Evolutionary conservation across 2,113 vertebrate genomes (phyloP).

Genomic region (Phyllopteryx taeniolatus): DNA sequence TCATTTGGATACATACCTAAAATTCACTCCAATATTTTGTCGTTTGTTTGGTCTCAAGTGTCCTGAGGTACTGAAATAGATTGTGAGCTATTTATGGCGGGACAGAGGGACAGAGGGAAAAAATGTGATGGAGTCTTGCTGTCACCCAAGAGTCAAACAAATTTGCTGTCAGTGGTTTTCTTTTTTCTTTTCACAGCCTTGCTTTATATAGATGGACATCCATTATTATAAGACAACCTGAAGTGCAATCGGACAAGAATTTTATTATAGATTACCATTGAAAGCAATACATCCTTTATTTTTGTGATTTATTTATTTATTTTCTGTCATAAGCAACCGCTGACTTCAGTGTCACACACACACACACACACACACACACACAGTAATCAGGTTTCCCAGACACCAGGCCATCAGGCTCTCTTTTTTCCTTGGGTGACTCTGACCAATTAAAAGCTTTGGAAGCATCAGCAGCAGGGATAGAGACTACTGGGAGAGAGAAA

Average conservation of each 20-base stretch:
- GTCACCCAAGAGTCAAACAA: neutral
- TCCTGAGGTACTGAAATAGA: slow-evolving; percentile 40
- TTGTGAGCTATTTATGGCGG: slow-evolving; percentile 40
- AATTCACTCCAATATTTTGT: slow-evolving; percentile 36
- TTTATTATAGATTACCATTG: slow-evolving; percentile 12
- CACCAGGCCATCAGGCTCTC: slow-evolving; percentile 43
- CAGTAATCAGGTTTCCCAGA: slow-evolving; percentile 44
- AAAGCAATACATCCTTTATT: slow-evolving; percentile 3
- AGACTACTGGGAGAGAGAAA: slow-evolving; percentile 19
- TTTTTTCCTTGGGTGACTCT: slow-evolving; percentile 59
- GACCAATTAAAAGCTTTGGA: slow-evolving; percentile 60
- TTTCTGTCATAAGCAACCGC: neutral
- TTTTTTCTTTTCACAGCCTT: neutral
- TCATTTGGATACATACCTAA: slow-evolving; percentile 33
- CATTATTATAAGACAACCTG: neutral
- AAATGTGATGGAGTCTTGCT: neutral
- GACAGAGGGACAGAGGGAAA: neutral
- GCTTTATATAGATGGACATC: neutral
- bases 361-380: slow-evolving; percentile 1
- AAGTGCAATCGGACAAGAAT: neutral
- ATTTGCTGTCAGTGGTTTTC: neutral
- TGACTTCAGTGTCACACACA: slow-evolving; percentile 16
- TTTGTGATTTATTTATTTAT: neutral
- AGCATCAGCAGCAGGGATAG: slow-evolving; percentile 47
- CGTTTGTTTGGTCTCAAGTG: slow-evolving; percentile 34